Conservation (phyloP, 2,797 vertebrate genomes). For the Phrynocephalus guinanensis region DNA sequence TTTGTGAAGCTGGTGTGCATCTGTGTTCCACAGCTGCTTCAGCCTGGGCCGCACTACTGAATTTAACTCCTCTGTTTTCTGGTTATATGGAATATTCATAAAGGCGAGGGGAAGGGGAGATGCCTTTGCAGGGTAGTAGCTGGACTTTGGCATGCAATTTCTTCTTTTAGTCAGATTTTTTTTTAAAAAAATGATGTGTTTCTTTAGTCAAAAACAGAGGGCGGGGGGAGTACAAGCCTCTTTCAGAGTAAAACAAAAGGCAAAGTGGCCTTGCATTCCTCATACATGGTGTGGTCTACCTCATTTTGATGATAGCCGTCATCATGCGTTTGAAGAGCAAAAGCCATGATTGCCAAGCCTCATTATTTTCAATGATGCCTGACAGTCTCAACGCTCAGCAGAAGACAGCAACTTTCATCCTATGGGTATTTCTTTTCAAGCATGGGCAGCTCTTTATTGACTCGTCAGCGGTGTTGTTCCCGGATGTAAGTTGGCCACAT, state of each 20-base stretch:
- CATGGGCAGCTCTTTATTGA: constrained; percentile 38
- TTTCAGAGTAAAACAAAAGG: constrained; percentile 60
- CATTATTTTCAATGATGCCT: constrained; percentile 76
- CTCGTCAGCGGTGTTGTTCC: constrained; percentile 52
- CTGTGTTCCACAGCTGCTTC: too few species aligned
- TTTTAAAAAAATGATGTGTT: not conserved
- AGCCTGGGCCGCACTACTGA: not conserved
- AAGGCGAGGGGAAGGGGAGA: not conserved
- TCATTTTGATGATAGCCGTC: constrained; percentile 68
- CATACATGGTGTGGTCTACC: constrained; percentile 56
- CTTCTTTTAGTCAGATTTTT: too few species aligned
- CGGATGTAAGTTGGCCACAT: constrained; percentile 58
- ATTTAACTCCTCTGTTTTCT: not conserved
- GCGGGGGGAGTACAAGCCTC: constrained; percentile 56
- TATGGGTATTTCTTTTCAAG: constrained; percentile 70
- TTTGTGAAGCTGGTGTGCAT: too few species aligned
- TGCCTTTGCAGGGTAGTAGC: not conserved
- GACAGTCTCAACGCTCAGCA: constrained; percentile 75
- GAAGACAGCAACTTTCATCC: constrained; percentile 77
- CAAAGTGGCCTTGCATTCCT: constrained; percentile 47
- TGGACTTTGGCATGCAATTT: constrained; percentile 31
- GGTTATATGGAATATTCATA: not conserved
- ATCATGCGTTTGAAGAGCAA: constrained; percentile 68
- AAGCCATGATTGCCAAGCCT: constrained; percentile 73
- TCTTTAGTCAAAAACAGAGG: constrained; percentile 52